Evolutionary conservation across 2,797 vertebrate genomes (phyloP).

Genomic region (Rhinella marina): DNA sequence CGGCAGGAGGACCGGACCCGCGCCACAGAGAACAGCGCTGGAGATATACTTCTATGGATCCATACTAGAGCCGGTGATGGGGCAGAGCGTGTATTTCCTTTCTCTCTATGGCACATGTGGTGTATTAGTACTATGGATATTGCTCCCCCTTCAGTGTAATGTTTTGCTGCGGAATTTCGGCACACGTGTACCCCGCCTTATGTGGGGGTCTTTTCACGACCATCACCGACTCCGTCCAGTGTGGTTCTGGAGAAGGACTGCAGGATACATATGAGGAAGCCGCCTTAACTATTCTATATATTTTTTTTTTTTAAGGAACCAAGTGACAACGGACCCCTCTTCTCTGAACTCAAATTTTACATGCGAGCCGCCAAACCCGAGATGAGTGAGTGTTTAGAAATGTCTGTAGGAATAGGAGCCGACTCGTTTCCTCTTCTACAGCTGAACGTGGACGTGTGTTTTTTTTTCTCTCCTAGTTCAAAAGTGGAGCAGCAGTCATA

Average conservation of each 20-base stretch:
- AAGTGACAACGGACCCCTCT: constrained; percentile 93
- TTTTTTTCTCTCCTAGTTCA: constrained; percentile 79
- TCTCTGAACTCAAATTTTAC: constrained; percentile 96
- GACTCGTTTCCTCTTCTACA: not conserved
- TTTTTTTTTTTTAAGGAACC: constrained; percentile 85
- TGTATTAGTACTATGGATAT: too few species aligned
- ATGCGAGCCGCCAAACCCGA: constrained; percentile 95
- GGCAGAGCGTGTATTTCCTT: too few species aligned
- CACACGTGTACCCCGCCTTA: too few species aligned
- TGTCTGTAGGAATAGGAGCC: not conserved
- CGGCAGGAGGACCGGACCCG: too few species aligned
- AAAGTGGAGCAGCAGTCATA: constrained; percentile 87
- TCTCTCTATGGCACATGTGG: too few species aligned
- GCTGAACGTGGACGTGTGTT: not conserved
- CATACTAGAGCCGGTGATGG: too few species aligned
- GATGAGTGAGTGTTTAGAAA: constrained; percentile 81
- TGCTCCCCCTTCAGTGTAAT: too few species aligned
- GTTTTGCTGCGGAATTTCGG: too few species aligned
- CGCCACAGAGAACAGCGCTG: too few species aligned
- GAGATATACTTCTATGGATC: too few species aligned
- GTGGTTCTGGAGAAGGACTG: not conserved
- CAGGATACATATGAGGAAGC: not conserved
- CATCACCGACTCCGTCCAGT: not conserved
- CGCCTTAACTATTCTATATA: not conserved
- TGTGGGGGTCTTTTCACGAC: too few species aligned